These are phyloP conservation scores for Stramonita haemastoma DNA, from an alignment of 2,888 invertebrate genomes.

Conservation along the genomic window DNA sequence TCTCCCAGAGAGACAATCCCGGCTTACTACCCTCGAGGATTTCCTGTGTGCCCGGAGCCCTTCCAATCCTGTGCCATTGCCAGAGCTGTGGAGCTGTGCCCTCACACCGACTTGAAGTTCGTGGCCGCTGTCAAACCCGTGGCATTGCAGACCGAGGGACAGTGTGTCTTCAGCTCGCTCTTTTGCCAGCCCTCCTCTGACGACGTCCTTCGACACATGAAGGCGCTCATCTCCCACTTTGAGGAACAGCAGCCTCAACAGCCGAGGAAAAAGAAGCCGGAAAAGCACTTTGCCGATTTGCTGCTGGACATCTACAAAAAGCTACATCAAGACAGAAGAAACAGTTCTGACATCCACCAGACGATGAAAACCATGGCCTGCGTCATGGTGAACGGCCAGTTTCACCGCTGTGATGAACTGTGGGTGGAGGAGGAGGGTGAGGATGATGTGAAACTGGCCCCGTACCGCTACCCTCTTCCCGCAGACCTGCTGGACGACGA, in stretches of 20 bases:
- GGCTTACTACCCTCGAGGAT: background rate
- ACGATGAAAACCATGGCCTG: background rate
- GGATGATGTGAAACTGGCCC: background rate
- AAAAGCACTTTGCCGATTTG: background rate
- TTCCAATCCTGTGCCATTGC: background rate
- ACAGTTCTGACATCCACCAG: background rate
- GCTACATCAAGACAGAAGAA: background rate
- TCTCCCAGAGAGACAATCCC: background rate
- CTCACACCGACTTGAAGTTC: background rate
- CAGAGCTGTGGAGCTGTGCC: constrained; percentile 18
- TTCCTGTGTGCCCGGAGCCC: background rate
- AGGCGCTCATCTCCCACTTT: background rate
- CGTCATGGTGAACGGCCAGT: constrained; percentile 1
- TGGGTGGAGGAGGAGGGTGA: background rate
- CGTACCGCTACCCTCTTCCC: constrained; percentile 27
- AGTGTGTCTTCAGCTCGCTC: background rate
- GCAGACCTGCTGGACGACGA: background rate
- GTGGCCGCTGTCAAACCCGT: constrained; percentile 18
- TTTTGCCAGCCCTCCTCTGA: background rate
- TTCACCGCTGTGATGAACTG: constrained; percentile 1
- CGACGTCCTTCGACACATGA: constrained; percentile 24
- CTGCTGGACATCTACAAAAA: constrained; percentile 13
- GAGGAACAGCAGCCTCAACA: background rate
- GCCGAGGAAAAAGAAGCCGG: background rate
- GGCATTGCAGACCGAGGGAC: background rate